Base-by-base conservation (phyloP, 2,113 vertebrate species). In the Garra rufa region DNA sequence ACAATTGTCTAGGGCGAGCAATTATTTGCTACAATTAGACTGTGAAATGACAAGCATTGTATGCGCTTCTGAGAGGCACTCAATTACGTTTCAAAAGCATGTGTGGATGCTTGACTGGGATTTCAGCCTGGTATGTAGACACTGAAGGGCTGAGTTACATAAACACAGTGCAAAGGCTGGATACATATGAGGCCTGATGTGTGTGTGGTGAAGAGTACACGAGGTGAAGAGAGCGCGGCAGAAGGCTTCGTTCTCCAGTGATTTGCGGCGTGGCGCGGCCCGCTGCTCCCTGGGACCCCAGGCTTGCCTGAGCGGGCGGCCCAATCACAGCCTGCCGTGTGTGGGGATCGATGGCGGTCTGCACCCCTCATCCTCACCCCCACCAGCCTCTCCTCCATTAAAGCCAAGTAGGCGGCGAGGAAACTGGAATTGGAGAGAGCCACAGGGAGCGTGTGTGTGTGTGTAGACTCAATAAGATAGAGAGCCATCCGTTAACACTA, bases 401-500 rank as follows among this genome's bases (percentile, higher is more conserved):
- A 52, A 38, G 8, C 44, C 10, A 76, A 50, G 83, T 76, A 46
- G 83, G 55, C 65, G 57, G 86, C 67, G 26, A 19, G 63, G 59
- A 63, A 30, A 76, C 74, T 61, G 83, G 85, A 87, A 87, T 85
- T 87, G 80, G 44, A 52, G 74, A 76, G 86, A 85, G 86, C 86
- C 83, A 30, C 55, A 30, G 83, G 83, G 80, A 87, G 80, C 55
- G 38, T 83, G 86, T 81, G 76, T 59, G 38, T 63, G 77, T 81
- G 76, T 74, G 76, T 48, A 26, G 77, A 57, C 74, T 74, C 55
- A 55, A n/a, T 41, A 61, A 87, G 83, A 87, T 75, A 71, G 75
- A 87, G 86, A 85, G 63, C 21, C 83, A 74, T 85, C 86, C 75
- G 52, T 81, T 79, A 48, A 83, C 74, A 75, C 86, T 87, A 85